Evolutionary conservation across 2,888 invertebrate species (phyloP).

Genomic region (Timandra comae): DNA sequence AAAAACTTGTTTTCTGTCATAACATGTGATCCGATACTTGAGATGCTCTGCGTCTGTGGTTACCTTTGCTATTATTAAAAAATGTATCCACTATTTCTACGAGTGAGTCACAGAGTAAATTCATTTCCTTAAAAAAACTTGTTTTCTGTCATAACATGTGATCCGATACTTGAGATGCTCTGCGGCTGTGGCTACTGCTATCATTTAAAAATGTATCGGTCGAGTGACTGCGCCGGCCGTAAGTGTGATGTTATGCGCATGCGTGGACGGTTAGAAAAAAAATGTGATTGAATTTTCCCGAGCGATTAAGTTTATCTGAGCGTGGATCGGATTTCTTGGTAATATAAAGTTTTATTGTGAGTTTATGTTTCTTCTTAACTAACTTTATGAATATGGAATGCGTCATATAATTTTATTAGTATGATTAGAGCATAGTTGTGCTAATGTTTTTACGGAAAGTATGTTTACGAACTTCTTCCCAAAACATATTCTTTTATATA

Average conservation of each 20-base stretch:
- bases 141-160: neutral
- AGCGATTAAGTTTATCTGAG: too few relatives aligned
- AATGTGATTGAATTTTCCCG: too few relatives aligned
- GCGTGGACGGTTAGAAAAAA: slow-evolving; percentile 9
- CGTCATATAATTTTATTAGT: too few relatives aligned
- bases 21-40: slow-evolving; percentile 1
- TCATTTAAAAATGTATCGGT: slow-evolving; percentile 21
- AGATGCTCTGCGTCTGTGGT: slow-evolving; percentile 7
- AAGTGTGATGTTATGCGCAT: slow-evolving; percentile 21
- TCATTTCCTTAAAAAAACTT: neutral
- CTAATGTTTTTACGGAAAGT: too few relatives aligned
- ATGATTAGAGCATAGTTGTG: too few relatives aligned
- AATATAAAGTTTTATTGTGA: too few relatives aligned
- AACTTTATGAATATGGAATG: too few relatives aligned
- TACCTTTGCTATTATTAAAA: slow-evolving; percentile 15
- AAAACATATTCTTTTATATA: too few relatives aligned
- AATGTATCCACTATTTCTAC: too few relatives aligned
- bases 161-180: slow-evolving; percentile 7
- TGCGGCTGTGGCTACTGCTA: slow-evolving; percentile 6
- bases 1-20: slow-evolving; percentile 1
- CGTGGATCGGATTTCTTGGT: too few relatives aligned
- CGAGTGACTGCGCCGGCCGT: slow-evolving; percentile 13
- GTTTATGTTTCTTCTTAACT: too few relatives aligned
- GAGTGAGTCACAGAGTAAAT: neutral
- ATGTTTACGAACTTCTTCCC: too few relatives aligned